Evolutionary conservation across 2,888 invertebrate genomes (phyloP).

Genomic region (Andrena chrysosceles): DNA sequence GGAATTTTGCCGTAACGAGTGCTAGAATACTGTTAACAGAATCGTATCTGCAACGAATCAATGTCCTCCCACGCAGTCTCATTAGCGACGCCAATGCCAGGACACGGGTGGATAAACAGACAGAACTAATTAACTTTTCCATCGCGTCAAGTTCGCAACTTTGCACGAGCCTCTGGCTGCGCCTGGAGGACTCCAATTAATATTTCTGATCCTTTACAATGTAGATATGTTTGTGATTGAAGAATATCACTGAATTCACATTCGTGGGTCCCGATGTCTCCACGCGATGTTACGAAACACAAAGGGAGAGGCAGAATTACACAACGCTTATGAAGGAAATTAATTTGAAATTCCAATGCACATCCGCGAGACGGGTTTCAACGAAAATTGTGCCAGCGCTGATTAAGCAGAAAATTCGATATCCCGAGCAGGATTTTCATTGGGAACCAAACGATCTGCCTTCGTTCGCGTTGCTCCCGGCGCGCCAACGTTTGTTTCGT

Average conservation of each 20-base stretch:
- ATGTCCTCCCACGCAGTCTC: background rate
- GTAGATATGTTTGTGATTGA: background rate
- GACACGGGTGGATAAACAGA: background rate
- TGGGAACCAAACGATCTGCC: background rate
- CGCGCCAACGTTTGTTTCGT: background rate
- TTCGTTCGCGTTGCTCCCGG: background rate
- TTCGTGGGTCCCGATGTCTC: background rate
- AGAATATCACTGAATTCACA: background rate
- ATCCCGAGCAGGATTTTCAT: constrained; percentile 5
- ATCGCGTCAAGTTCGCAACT: background rate
- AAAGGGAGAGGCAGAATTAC: background rate
- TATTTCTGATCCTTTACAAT: background rate
- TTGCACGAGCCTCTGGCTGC: background rate
- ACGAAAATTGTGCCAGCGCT: constrained; percentile 25
- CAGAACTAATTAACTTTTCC: constrained; percentile 12
- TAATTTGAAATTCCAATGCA: background rate
- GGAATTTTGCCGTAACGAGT: background rate
- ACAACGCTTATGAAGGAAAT: background rate
- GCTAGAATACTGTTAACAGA: background rate
- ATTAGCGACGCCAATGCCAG: background rate
- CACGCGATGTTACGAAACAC: background rate
- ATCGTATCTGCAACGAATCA: background rate
- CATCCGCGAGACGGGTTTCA: background rate
- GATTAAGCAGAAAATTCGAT: constrained; percentile 9
- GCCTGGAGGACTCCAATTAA: background rate